Percentiles rank a stretch among this genome's conserved stretches.
Evolutionary conservation across 2,888 invertebrate genomes (phyloP).

Genomic region (Eupithecia centaureata): DNA sequence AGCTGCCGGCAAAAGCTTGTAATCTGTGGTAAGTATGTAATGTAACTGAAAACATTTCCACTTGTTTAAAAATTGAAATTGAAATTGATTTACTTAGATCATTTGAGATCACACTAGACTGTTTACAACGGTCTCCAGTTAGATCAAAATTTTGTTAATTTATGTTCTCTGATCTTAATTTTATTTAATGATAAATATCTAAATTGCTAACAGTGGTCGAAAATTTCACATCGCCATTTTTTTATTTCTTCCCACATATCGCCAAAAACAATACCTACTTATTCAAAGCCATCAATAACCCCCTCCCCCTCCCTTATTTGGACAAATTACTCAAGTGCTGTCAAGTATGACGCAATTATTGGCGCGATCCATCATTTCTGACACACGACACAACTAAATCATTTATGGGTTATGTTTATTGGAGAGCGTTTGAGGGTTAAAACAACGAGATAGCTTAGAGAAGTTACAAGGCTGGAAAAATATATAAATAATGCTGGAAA

Average conservation of each 20-base stretch:
- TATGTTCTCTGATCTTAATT: too few relatives aligned
- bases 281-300: constrained; percentile 70
- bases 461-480: background rate
- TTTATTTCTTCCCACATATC: background rate
- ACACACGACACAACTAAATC: constrained; percentile 80
- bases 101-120: too few relatives aligned
- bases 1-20: background rate
- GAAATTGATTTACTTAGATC: too few relatives aligned
- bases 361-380: constrained; percentile 77
- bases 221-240: background rate
- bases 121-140: too few relatives aligned
- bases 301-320: constrained; percentile 51
- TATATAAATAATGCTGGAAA: background rate
- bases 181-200: too few relatives aligned
- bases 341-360: constrained; percentile 77
- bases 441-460: constrained; percentile 44
- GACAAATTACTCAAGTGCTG: constrained; percentile 67
- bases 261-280: constrained; percentile 51
- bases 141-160: too few relatives aligned
- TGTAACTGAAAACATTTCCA: background rate
- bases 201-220: background rate
- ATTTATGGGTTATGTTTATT: constrained; percentile 63
- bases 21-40: background rate
- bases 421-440: constrained; percentile 44
- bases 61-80: background rate